phyloP scores from a whole-genome alignment of 2,888 invertebrate species.

The Penaeus monodon region DNA sequence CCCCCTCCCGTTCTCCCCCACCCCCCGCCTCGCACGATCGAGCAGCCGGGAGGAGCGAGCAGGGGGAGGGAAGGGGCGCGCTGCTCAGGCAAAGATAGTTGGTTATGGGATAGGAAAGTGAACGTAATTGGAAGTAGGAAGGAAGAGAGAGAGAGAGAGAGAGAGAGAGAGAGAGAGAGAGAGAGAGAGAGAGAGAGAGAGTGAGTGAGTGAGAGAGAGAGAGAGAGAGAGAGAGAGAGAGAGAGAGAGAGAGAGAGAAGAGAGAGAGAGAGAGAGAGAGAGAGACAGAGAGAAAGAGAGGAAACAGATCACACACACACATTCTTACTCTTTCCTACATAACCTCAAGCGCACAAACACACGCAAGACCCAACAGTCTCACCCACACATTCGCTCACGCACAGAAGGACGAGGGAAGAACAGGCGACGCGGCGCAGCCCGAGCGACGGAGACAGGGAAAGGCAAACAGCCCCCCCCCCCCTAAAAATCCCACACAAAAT shows the following conservation, averaged over 20 bases:
- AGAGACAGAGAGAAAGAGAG: constrained; percentile 60
- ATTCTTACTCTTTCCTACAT: neutral
- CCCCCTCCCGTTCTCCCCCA: no score
- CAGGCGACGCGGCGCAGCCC: no score
- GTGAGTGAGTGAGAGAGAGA: constrained; percentile 47
- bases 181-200: no score
- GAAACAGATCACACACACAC: neutral
- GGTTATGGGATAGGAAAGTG: constrained; percentile 41
- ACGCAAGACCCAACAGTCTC: no score
- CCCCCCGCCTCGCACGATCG: no score
- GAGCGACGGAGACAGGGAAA: no score
- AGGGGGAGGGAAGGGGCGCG: neutral
- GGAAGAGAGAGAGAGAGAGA: constrained; percentile 44
- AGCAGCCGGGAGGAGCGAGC: no score
- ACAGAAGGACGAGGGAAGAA: no score
- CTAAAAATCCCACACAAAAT: no score
- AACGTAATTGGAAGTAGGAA: neutral
- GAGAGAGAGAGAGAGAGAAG: constrained; percentile 65
- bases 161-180: neutral
- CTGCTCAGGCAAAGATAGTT: neutral
- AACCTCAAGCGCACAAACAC: neutral
- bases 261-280: constrained; percentile 15
- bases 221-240: neutral
- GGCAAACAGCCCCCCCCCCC: no score
- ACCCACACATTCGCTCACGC: no score